Evolutionary conservation across 2,888 invertebrate species (phyloP), one percentile per base, ranked within the genome.

Genomic region (Apotomis capreana): DNA sequence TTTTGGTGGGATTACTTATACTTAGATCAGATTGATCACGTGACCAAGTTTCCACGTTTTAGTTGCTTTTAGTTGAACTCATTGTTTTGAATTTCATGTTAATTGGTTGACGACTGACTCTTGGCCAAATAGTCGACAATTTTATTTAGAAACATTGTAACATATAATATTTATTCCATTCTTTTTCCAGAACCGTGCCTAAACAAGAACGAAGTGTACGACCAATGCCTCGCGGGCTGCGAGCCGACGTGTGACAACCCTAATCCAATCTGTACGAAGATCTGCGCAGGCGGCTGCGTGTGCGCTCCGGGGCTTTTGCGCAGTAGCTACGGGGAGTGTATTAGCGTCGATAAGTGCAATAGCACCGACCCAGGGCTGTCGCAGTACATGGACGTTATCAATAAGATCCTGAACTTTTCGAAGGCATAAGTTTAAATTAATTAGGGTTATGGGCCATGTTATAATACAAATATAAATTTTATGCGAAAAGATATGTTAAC

Each of bases 331-430:
- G 91, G 91, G 0, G 81, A 82, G 0, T 93, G 92, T 44, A 83
- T 92, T 5, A 86, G 83, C 10, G 84, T 89, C 0, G 89, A 90
- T 37, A 88, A 88, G 67, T 93, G 92, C 0, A 91, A 91, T 10
- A 75, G 79, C 0, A 91, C 90, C 0, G 83, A 83, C 8, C 79
- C 84, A 0, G 84, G 85, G 0, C 76, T 87, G 0, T 79, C 79
- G 5, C 86, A 84, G 73, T 92, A 92, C 63, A 74, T 91, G 69
- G 85, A 84, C 70, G 84, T 86, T 3, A 91, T 92, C 13, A 89
- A 87, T 73, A 88, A 81, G 59, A 87, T 92, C 26, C 75, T 92
- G 9, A 84, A 86, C 75, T 73, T 88, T 68, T 80, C 84, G n/a
- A 74, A 75, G 26, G 75, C 75, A n/a, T 78, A 76, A 49, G 58